Evolutionary conservation across 2,113 vertebrate genomes (phyloP), one percentile per base, ranked within the genome.

Genomic region (Eulemur macaco): DNA sequence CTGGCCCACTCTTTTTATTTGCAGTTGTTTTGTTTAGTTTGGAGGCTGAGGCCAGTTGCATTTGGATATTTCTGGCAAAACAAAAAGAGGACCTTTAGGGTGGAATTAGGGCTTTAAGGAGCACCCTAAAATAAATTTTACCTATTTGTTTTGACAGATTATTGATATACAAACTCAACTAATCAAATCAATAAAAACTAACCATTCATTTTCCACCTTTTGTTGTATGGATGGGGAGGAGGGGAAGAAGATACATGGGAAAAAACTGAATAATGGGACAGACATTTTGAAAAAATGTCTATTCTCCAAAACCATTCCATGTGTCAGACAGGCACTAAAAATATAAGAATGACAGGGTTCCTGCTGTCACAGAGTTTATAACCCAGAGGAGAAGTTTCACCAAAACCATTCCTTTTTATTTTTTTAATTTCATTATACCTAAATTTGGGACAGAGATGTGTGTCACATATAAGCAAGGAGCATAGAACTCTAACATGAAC

Each of bases 101-200:
- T 56, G 20, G 76, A 86, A 86, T 52, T 73, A 58, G 21, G 5
- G 54, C 58, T 6, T 90, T 63, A 88, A 91, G 14, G 34, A 93
- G 3, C 60, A 91, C 10, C 12, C 29, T 81, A 58, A 86, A 90
- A 50, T 86, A 50, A 82, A 83, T 82, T 63, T 50, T 92, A 92
- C 58, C 15, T 68, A 23, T 58, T 86, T 54, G 3, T 71, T 90
- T 3, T 80, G 80, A 68, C 71, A 66, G 21, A 66, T 81, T 95
- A 80, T 84, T 73, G 58, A 74, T 52, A 5, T 5, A 58, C 34
- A 87, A 66, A 71, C 25, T 95, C 45, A 88, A 94, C 77, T 56
- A 89, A 89, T 63, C 34, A 54, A 78, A 93, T 81, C 82, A 91
- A 63, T 58, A 96, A 91, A 94, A 90, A 86, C 60, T 84, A 92